These are phyloP conservation scores for Dermatophagoides farinae DNA, from an alignment of 1,140 invertebrate species.

Conservation along the genomic window DNA sequence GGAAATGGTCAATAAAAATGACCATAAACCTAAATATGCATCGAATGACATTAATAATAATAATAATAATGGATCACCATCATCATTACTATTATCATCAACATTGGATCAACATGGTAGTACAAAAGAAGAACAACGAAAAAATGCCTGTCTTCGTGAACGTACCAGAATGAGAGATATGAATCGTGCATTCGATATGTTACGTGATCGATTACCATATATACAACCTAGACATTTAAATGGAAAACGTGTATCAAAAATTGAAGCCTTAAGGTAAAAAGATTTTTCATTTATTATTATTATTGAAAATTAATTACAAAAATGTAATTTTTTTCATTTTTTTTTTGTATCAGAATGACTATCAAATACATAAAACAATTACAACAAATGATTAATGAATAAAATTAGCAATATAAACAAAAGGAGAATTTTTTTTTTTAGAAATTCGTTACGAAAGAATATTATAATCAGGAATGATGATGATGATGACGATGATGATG, in stretches of 20 bases:
- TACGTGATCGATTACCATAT: constrained; percentile 51
- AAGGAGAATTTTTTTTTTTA: too few species aligned
- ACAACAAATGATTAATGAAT: background rate
- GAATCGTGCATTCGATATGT: constrained; percentile 58
- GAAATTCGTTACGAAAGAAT: background rate
- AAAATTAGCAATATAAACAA: too few species aligned
- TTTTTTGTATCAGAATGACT: background rate
- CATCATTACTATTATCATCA: too few species aligned
- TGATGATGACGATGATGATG: background rate
- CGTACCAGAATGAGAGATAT: constrained; percentile 65
- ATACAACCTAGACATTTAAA: constrained; percentile 40
- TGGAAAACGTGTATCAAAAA: constrained; percentile 71
- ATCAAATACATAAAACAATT: constrained; percentile 4
- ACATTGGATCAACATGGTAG: too few species aligned
- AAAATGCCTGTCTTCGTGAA: constrained; percentile 62
- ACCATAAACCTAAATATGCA: too few species aligned
- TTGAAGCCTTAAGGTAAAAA: constrained; percentile 49
- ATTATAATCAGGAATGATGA: background rate
- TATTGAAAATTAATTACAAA: background rate
- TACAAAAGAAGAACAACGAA: constrained; percentile 31
- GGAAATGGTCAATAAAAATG: too few species aligned
- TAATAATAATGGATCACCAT: too few species aligned
- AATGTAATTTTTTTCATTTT: background rate
- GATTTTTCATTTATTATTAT: background rate
- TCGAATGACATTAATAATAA: too few species aligned